Evolutionary conservation across 2,888 invertebrate species (phyloP).

Genomic region (Calameuta idolon): DNA sequence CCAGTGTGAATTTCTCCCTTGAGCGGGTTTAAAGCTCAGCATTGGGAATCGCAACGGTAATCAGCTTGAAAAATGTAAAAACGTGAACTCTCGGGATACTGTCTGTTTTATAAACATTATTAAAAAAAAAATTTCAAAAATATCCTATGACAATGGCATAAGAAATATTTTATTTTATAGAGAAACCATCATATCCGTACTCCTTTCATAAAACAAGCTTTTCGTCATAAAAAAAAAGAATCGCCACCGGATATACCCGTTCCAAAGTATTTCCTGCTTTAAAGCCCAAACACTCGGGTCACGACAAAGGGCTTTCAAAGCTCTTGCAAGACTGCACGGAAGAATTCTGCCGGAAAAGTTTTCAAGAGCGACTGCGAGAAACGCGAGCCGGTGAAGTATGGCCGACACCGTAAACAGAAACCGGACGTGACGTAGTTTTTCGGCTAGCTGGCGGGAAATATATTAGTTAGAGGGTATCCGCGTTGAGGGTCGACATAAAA

Average conservation of each 20-base stretch:
- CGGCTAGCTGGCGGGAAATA: not conserved
- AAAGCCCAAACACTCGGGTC: not conserved
- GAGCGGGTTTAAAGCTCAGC: not conserved
- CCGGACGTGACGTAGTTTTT: not conserved
- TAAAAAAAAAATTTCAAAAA: not conserved
- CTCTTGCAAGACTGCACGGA: not conserved
- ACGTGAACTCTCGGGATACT: not conserved
- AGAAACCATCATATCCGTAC: not conserved
- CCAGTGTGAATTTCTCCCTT: not conserved
- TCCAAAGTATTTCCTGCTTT: not conserved
- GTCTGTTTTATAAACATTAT: not conserved
- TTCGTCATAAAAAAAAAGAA: not conserved
- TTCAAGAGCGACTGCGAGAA: not conserved
- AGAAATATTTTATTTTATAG: not conserved
- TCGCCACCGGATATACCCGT: not conserved
- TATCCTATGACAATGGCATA: too few species aligned
- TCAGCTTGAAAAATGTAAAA: not conserved
- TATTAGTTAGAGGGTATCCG: not conserved
- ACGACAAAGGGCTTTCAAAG: not conserved
- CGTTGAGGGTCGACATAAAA: not conserved
- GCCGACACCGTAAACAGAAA: constrained; percentile 3
- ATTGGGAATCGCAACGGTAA: not conserved
- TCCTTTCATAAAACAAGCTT: not conserved
- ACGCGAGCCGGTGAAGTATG: not conserved
- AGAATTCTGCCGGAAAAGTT: not conserved